Evolutionary conservation across 2,888 invertebrate species (phyloP), one percentile per base, ranked within the genome.

Genomic region (Drosophila glabriapex): DNA sequence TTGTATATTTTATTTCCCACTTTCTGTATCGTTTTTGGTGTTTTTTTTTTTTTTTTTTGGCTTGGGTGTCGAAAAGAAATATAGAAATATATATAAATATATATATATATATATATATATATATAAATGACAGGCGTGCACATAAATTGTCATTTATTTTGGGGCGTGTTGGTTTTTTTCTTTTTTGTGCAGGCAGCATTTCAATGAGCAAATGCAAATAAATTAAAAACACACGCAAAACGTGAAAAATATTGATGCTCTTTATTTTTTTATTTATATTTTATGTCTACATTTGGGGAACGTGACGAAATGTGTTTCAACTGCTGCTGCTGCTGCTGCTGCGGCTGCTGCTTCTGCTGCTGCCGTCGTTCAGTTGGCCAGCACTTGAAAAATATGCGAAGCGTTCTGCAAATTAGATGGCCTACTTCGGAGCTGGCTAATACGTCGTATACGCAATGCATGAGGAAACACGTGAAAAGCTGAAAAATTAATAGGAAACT

Each of bases 191-290:
- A 84, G 86, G 78, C 80, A 86, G 85, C 85, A 86, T 86, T 86
- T 89, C 85, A 86, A 86, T 86, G 86, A 86, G 85, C 80, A 85
- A 84, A 86, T 82, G 89, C 86, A 85, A 89, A 86, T 86, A 86
- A 86, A 86, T 86, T 86, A 89, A 89, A 86, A 89, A 77, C 77
- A 87, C 76, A 78, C 73, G 73, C 69, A 86, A 78, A 89, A 72
- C 67, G 69, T 67, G 76, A 67, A 78, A 83, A 84, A 89, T 86
- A 89, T 86, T 86, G 89, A 83, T 86, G 87, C 71, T 89, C 72
- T 84, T 76, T 82, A 22, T 25, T 7, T 10, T 39, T 63, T 54
- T 49, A n/a, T 59, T 62, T 60, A 25, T 31, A 60, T 78, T 76
- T 79, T 59, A 80, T 80, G 73, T 76, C 79, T 79, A 76, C 73